Conservation (phyloP, 2,113 vertebrate species). For the Lophotis ruficrista region DNA sequence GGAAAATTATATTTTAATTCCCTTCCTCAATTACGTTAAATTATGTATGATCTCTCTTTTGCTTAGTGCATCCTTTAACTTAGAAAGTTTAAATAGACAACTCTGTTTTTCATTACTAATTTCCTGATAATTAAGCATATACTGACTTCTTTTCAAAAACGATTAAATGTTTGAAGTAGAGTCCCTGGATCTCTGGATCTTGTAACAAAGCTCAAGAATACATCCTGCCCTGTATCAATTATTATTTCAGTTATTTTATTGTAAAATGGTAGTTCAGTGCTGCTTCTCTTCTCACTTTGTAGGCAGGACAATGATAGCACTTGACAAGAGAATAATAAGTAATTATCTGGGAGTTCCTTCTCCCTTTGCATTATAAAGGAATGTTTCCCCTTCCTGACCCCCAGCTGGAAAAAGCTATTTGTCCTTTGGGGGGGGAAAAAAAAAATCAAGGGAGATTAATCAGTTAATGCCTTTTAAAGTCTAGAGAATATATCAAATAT, state of each 20-base stretch:
- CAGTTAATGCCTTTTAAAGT: background rate
- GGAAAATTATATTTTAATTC: conserved; percentile 44
- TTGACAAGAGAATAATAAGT: background rate
- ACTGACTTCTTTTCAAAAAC: background rate
- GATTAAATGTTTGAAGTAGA: background rate
- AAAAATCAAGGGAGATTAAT: background rate
- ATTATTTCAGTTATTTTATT: background rate
- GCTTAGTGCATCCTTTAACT: conserved; percentile 41
- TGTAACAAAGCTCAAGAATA: background rate
- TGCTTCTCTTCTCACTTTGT: background rate
- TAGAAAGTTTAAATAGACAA: conserved; percentile 35
- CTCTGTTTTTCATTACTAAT: background rate
- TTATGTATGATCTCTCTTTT: conserved; percentile 24
- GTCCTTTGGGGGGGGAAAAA: background rate
- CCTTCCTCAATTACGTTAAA: conserved; percentile 46
- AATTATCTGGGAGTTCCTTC: background rate
- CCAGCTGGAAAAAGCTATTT: background rate
- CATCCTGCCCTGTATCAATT: background rate
- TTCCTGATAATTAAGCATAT: conserved; percentile 40
- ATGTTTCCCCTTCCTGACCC: background rate
- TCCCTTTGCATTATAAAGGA: background rate
- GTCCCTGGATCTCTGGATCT: background rate
- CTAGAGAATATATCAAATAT: background rate
- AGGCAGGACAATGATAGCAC: background rate
- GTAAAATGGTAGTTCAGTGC: background rate